Conservation (phyloP, 2,797 vertebrate species). For the Dallia pectoralis region DNA sequence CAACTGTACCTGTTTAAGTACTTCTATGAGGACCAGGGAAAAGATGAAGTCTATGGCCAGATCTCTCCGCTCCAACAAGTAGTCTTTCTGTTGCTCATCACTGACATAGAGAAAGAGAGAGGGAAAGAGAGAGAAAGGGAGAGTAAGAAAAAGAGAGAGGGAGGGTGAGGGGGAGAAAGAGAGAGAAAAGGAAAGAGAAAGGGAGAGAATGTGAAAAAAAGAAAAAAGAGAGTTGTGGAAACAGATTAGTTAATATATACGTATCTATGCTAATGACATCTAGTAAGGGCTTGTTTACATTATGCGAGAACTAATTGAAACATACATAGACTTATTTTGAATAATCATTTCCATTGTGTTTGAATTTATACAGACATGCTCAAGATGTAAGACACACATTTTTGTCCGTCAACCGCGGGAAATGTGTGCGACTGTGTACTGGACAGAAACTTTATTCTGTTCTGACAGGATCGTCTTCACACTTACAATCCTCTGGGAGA, state of each 20-base stretch:
- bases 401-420: too few species aligned
- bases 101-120: slow-evolving; percentile 65
- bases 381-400: too few species aligned
- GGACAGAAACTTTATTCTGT: too few species aligned
- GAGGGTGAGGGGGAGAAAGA: slow-evolving; percentile 18
- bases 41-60: slow-evolving; percentile 99
- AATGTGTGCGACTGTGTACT: too few species aligned
- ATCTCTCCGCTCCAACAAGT: slow-evolving; percentile 96
- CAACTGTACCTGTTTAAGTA: slow-evolving; percentile 90
- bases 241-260: too few species aligned
- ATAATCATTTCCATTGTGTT: too few species aligned
- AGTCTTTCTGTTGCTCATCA: slow-evolving; percentile 98
- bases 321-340: too few species aligned
- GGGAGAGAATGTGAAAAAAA: background rate
- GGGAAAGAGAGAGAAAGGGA: slow-evolving; percentile 2
- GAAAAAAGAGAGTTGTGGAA: background rate
- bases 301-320: too few species aligned
- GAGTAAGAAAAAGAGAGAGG: background rate
- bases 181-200: slow-evolving; percentile 7
- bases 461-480: too few species aligned
- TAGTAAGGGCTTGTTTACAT: background rate
- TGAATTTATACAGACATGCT: too few species aligned
- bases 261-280: background rate
- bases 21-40: slow-evolving; percentile 97
- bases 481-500: too few species aligned